Conservation (phyloP, 2,113 vertebrate species). For the Egretta garzetta region DNA sequence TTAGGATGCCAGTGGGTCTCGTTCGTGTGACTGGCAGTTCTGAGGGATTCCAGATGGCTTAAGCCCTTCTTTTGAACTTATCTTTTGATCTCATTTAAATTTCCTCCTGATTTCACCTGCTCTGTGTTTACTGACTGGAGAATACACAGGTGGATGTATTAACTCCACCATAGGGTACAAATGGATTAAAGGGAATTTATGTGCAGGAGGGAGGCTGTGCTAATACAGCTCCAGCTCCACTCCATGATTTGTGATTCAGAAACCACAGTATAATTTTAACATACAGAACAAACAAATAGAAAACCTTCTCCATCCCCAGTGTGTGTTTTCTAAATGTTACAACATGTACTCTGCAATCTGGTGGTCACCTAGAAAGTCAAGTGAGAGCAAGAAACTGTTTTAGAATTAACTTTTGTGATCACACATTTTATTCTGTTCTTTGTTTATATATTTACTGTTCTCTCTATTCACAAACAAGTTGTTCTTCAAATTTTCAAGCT, state of each 20-base stretch:
- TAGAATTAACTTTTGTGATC: not conserved
- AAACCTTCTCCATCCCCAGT: not conserved
- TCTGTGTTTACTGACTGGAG: conserved; percentile 68
- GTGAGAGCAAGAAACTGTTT: not conserved
- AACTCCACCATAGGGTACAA: conserved; percentile 41
- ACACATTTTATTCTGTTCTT: not conserved
- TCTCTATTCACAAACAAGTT: not conserved
- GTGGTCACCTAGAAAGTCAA: conserved; percentile 26
- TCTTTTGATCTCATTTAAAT: conserved; percentile 79
- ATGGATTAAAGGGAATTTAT: conserved; percentile 49
- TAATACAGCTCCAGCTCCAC: conserved; percentile 52
- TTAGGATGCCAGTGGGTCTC: conserved; percentile 69
- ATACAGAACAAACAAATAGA: conserved; percentile 35
- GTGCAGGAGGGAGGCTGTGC: conserved; percentile 28
- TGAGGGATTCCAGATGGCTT: conserved; percentile 77
- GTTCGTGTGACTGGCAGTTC: conserved; percentile 62
- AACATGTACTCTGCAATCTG: conserved; percentile 49
- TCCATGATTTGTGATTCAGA: conserved; percentile 62
- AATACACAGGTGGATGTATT: conserved; percentile 68
- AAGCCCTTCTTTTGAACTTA: conserved; percentile 72
- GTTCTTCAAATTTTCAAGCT: not conserved
- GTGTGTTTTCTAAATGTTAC: conserved; percentile 33
- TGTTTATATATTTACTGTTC: not conserved
- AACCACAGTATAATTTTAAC: conserved; percentile 49
- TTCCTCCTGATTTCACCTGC: conserved; percentile 79